Evolutionary conservation across 2,113 vertebrate genomes (phyloP).

Genomic region (Myodes glareolus): DNA sequence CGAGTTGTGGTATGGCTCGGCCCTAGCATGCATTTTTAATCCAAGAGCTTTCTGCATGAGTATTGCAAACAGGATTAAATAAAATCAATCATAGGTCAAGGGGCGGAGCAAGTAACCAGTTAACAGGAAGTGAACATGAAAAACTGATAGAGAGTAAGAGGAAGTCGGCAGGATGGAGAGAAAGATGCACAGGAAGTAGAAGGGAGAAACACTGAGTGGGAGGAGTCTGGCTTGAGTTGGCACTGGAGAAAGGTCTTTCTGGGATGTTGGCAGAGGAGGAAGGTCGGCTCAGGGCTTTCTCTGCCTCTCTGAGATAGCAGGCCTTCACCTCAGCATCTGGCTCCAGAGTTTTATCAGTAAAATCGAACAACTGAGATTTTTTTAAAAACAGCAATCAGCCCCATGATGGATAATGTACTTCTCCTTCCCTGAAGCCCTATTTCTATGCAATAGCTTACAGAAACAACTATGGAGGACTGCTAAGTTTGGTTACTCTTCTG

Average conservation of each 20-base stretch:
- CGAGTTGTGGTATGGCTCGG: not conserved
- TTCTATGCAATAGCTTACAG: not conserved
- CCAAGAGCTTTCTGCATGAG: not conserved
- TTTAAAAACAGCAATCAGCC: not conserved
- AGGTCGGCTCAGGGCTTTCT: not conserved
- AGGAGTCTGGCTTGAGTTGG: not conserved
- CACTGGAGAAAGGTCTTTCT: not conserved
- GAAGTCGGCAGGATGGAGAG: not conserved
- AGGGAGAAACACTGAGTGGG: not conserved
- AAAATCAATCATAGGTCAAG: not conserved
- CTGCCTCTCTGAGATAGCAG: not conserved
- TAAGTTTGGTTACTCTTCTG: not conserved
- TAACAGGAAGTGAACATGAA: not conserved
- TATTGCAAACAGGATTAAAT: not conserved
- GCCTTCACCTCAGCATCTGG: not conserved
- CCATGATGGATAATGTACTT: not conserved
- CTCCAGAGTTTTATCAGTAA: not conserved
- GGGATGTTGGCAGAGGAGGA: not conserved
- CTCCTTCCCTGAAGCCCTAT: not conserved
- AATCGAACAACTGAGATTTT: not conserved
- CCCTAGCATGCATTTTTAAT: not conserved
- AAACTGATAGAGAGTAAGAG: not conserved
- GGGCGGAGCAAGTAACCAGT: not conserved
- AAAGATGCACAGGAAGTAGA: not conserved
- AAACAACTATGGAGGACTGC: not conserved